A percentile compares a stretch with the other conserved stretches of the same genome.
phyloP scores from a whole-genome alignment of 2,888 invertebrate species.

The Aphodius granarius region DNA sequence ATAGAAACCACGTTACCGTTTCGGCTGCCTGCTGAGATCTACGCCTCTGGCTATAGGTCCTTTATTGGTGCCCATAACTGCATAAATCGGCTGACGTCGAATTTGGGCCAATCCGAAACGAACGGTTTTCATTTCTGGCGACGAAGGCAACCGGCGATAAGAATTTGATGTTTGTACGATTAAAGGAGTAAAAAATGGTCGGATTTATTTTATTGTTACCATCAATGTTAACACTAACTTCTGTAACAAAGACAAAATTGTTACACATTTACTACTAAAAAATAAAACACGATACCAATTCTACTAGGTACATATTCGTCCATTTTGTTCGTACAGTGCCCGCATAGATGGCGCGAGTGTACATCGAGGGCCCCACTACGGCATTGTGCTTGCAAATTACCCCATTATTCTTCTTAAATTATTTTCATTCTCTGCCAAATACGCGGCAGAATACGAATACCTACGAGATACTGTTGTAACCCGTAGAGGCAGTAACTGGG shows the following conservation, averaged over 20 bases:
- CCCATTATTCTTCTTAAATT: constrained; percentile 5
- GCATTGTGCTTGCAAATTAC: constrained; percentile 12
- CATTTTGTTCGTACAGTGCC: not conserved
- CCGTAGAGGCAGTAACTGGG: not conserved
- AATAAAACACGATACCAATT: not conserved
- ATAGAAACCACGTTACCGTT: not conserved
- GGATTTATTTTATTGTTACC: no score
- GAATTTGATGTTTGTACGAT: not conserved
- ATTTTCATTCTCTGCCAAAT: constrained; percentile 4
- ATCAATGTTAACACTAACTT: no score
- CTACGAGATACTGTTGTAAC: not conserved
- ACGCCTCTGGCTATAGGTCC: not conserved
- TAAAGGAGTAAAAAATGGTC: not conserved
- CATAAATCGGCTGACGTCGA: not conserved
- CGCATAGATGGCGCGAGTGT: not conserved
- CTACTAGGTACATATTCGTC: not conserved
- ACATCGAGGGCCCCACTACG: not conserved
- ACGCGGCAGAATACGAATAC: not conserved
- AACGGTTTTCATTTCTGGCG: not conserved
- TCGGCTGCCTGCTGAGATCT: not conserved
- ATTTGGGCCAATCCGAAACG: not conserved
- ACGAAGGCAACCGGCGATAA: not conserved
- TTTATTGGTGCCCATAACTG: not conserved
- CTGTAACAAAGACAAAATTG: no score
- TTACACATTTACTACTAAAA: no score